Conservation (phyloP, 2,113 vertebrate genomes). For the Lagenorhynchus albirostris region DNA sequence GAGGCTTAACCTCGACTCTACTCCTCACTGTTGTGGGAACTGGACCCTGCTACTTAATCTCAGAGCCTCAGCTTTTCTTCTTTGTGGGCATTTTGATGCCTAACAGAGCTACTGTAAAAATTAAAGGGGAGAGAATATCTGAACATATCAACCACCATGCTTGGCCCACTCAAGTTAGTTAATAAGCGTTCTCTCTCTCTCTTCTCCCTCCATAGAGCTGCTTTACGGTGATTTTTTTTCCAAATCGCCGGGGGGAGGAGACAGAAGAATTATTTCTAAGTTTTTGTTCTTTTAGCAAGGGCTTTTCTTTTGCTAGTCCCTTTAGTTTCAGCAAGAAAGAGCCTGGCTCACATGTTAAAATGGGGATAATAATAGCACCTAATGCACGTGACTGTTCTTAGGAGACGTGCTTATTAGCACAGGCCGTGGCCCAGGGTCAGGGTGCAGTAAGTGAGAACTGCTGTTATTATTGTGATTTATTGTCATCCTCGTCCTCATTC, state of each 20-base stretch:
- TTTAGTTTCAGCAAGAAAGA: not conserved
- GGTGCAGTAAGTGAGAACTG: not conserved
- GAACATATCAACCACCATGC: not conserved
- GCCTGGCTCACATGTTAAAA: not conserved
- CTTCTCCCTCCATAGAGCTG: not conserved
- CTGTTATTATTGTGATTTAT: not conserved
- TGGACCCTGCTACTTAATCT: not conserved
- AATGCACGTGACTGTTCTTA: not conserved
- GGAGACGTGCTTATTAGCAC: not conserved
- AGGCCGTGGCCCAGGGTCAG: not conserved
- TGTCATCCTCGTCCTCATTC: not conserved
- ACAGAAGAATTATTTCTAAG: not conserved
- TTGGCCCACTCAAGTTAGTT: not conserved
- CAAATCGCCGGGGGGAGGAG: not conserved
- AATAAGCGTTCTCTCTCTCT: not conserved
- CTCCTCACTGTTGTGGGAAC: not conserved
- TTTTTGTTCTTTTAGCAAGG: not conserved
- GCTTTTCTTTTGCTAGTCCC: not conserved
- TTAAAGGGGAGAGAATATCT: not conserved
- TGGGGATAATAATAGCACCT: not conserved
- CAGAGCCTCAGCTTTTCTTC: not conserved
- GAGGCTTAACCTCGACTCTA: not conserved
- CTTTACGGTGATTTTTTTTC: not conserved
- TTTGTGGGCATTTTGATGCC: not conserved
- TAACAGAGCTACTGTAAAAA: not conserved